A percentile compares a stretch with the other conserved stretches of the same genome.
phyloP scores from a whole-genome alignment of 2,888 invertebrate genomes.

The Noctua janthina region DNA sequence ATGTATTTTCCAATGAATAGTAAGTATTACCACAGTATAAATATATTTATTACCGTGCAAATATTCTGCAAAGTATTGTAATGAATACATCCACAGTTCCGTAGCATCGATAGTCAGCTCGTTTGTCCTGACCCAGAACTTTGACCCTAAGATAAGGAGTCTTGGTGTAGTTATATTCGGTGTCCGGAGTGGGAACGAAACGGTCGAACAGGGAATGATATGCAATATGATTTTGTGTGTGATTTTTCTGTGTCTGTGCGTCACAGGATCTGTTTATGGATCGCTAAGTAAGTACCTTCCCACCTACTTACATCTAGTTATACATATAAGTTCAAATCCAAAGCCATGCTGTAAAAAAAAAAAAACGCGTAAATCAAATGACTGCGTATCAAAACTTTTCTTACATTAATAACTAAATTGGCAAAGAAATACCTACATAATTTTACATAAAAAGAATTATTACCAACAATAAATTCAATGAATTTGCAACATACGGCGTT shows the following conservation, averaged over 20 bases:
- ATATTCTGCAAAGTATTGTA: conserved; percentile 75
- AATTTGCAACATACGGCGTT: conserved; percentile 47
- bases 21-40: not conserved
- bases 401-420: conserved; percentile 2
- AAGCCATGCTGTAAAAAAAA: not conserved
- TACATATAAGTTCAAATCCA: not conserved
- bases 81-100: conserved; percentile 74
- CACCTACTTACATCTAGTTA: not conserved
- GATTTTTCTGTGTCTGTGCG: conserved; percentile 84
- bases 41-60: conserved; percentile 63
- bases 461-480: conserved; percentile 55
- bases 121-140: conserved; percentile 83
- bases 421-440: conserved; percentile 23
- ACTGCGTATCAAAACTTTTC: not conserved
- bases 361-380: not conserved
- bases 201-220: conserved; percentile 77
- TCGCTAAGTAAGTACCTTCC: conserved; percentile 80
- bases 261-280: conserved; percentile 77
- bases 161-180: conserved; percentile 77
- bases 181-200: conserved; percentile 75
- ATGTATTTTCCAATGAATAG: not conserved
- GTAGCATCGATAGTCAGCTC: conserved; percentile 77
- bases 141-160: conserved; percentile 78
- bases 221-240: conserved; percentile 85
- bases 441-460: conserved; percentile 53